phyloP scores from a whole-genome alignment of 2,113 vertebrate species.

The Chloropsis cyanopogon region DNA sequence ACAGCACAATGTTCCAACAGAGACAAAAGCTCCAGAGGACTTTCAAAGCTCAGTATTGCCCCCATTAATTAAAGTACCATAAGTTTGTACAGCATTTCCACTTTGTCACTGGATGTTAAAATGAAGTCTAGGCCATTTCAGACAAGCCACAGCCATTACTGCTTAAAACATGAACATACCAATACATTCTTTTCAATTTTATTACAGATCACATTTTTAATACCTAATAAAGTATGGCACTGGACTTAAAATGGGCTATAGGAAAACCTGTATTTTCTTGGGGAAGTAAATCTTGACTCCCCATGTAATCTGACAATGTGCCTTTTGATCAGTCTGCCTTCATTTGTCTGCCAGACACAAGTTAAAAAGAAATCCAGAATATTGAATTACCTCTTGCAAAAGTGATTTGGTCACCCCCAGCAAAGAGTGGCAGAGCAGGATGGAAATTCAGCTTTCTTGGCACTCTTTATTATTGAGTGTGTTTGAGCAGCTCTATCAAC shows the following conservation, averaged over 20 bases:
- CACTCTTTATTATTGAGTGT: neutral
- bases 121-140: neutral
- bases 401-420: neutral
- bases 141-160: neutral
- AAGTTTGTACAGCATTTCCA: slow-evolving; percentile 6
- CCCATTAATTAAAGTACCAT: slow-evolving; percentile 47
- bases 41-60: slow-evolving; percentile 45
- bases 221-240: neutral
- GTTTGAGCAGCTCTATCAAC: neutral
- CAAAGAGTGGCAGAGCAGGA: neutral
- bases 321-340: neutral
- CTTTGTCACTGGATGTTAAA: slow-evolving; percentile 34
- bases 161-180: neutral
- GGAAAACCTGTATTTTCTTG: neutral
- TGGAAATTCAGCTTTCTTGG: neutral
- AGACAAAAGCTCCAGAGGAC: slow-evolving; percentile 57
- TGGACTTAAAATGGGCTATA: neutral
- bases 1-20: slow-evolving; percentile 35
- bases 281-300: neutral
- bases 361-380: neutral
- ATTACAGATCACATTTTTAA: neutral
- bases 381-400: neutral
- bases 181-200: neutral
- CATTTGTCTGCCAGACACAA: neutral
- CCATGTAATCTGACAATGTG: neutral